Evolutionary conservation across 1,140 invertebrate species (phyloP).

Genomic region (Vollenhovia emeryi): DNA sequence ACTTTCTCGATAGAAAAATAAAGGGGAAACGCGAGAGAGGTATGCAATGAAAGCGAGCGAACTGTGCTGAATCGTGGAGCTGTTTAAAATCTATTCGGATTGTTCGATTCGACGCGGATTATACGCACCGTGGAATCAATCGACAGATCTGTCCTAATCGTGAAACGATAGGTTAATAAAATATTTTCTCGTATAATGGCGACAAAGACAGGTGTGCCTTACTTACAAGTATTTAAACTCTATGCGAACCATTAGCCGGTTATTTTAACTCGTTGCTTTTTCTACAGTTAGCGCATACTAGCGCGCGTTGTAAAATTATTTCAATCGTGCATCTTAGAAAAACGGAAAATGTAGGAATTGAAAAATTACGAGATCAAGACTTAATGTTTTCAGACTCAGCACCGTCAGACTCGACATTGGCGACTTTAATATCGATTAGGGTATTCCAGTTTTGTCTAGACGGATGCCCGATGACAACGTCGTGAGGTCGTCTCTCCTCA

Average conservation of each 20-base stretch:
- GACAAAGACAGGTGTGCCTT: not conserved
- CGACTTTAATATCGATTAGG: not conserved
- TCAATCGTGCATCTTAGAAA: not conserved
- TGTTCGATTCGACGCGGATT: constrained; percentile 9
- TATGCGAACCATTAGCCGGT: not conserved
- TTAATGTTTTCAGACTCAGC: not conserved
- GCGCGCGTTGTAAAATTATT: not conserved
- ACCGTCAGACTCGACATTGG: not conserved
- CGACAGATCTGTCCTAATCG: not conserved
- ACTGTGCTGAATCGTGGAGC: not conserved
- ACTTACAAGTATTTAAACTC: not conserved
- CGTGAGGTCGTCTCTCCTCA: constrained; percentile 22
- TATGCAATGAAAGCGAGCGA: not conserved
- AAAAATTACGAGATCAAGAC: not conserved
- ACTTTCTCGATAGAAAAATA: constrained; percentile 52
- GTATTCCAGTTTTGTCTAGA: constrained; percentile 4
- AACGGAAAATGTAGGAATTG: not conserved
- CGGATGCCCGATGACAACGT: constrained; percentile 34
- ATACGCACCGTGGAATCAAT: not conserved
- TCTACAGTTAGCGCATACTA: not conserved
- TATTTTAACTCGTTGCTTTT: not conserved
- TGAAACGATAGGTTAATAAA: not conserved
- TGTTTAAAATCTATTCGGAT: constrained; percentile 44
- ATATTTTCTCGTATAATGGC: not conserved
- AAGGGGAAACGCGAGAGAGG: constrained; percentile 6